A percentile compares a stretch with the other conserved stretches of the same genome.
phyloP scores from a whole-genome alignment of 2,888 invertebrate genomes.

The Apamea anceps region DNA sequence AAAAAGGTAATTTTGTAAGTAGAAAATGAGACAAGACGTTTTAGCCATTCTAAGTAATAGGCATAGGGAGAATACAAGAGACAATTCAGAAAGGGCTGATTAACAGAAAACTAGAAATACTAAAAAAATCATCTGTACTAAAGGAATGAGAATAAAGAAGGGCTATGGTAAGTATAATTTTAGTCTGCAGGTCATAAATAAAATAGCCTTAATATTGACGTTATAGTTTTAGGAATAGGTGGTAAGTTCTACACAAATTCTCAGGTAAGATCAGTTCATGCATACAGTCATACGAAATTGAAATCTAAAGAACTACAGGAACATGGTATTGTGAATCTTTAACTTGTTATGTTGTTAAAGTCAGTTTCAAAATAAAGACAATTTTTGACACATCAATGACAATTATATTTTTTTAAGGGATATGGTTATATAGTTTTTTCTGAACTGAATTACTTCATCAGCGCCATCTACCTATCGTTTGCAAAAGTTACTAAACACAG shows the following conservation, averaged over 20 bases:
- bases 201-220: constrained; percentile 27
- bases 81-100: neutral
- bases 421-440: neutral
- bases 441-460: neutral
- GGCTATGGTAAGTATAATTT: constrained; percentile 1
- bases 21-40: constrained; percentile 28
- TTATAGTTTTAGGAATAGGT: constrained; percentile 42
- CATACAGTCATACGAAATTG: constrained; percentile 68
- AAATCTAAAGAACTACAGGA: constrained; percentile 70
- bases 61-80: neutral
- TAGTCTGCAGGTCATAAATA: constrained; percentile 3
- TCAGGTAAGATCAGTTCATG: constrained; percentile 60
- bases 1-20: constrained; percentile 38
- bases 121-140: neutral
- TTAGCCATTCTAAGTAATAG: constrained; percentile 12
- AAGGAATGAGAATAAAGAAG: constrained; percentile 4
- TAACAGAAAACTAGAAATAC: constrained; percentile 6
- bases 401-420: neutral
- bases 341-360: constrained; percentile 25
- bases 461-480: constrained; percentile 39
- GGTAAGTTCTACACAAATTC: constrained; percentile 41
- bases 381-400: neutral
- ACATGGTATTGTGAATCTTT: constrained; percentile 65
- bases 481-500: neutral
- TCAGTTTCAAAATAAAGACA: neutral